Base-by-base conservation (phyloP, 2,797 vertebrate genomes). In the Peromyscus nudipes region DNA sequence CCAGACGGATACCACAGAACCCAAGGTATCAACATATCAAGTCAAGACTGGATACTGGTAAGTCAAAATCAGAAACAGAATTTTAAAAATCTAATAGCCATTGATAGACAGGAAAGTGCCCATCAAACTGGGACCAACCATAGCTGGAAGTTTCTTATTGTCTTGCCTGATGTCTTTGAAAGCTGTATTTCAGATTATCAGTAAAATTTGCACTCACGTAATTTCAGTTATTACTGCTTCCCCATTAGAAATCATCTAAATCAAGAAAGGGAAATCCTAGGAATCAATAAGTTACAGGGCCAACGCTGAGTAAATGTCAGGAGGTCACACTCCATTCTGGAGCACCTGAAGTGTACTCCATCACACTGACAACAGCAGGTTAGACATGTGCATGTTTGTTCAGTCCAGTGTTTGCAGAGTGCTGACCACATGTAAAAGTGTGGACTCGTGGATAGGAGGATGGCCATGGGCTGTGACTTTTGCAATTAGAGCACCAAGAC, bases 11-110 rank as follows among this genome's bases (percentile, higher is more conserved):
- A 91, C 99, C 99, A 23, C 99, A 98, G 97, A 99, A 99, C 96
- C 99, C 99, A 19, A 99, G 98, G 71, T 99, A 99, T 91, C 99
- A 99, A 9, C 99, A 99, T 92, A 97, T 99, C 49, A 99, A 99
- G 98, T 99, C 99, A 29, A 99, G 99, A 86, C 98, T 99, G 21
- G 99, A 99, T 89, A 99, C 99, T 60, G 99, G 99, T 99, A 97
- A 98, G 98, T 98, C 97, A 92, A 95, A 79, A 89, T 81, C 71
- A 84, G 55, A 91, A 96, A 82, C 92, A 67, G 73, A 92, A 52
- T 64, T 92, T 8, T 55, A 90, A 86, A 83, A 93, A 57, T 57
- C 43, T 21, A 83, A 1, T 52, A 79, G 49, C n/a, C 75, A 25
- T 75, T 92, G 60, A 75, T 67, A 90, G 62, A 87, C 86, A 92